Percentiles rank a stretch among this genome's conserved stretches.
Evolutionary conservation across 1,140 invertebrate genomes (phyloP).

Genomic region (Lucilia cuprina): DNA sequence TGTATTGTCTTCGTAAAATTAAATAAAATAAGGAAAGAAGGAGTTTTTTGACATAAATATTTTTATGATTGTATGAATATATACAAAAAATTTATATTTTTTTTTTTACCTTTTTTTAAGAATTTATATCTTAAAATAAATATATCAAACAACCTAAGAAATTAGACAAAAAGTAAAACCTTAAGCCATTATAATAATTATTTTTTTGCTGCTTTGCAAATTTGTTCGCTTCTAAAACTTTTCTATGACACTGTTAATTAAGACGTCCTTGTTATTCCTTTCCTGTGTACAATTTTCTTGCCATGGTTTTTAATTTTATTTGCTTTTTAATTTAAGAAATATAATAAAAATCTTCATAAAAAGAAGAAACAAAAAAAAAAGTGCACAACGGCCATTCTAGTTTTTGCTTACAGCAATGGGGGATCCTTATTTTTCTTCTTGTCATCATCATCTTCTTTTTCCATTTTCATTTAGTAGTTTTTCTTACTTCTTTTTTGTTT

Average conservation of each 20-base stretch:
- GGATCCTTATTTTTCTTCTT: too few relatives aligned
- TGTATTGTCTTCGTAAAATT: too few relatives aligned
- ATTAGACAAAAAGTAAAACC: background rate
- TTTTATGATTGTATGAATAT: too few relatives aligned
- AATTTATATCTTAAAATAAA: too few relatives aligned
- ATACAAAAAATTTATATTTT: too few relatives aligned
- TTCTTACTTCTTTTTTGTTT: background rate
- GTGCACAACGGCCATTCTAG: background rate
- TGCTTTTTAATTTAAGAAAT: conserved; percentile 2
- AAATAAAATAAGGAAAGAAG: too few relatives aligned
- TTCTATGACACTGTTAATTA: background rate
- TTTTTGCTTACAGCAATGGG: background rate
- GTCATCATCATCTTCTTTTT: background rate
- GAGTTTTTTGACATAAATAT: too few relatives aligned
- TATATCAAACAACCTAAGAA: too few relatives aligned
- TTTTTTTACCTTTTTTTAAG: too few relatives aligned
- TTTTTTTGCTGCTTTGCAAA: background rate
- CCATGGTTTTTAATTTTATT: conserved; percentile 16
- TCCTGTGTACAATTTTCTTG: background rate
- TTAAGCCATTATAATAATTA: background rate
- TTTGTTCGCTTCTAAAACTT: background rate
- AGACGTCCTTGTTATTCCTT: background rate
- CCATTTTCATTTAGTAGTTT: background rate
- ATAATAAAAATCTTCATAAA: background rate
- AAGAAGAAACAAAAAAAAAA: background rate